Percentiles rank a stretch among this genome's conserved stretches.
Conservation (phyloP, 2,797 vertebrate species). For the Sebastes trivittatus region DNA sequence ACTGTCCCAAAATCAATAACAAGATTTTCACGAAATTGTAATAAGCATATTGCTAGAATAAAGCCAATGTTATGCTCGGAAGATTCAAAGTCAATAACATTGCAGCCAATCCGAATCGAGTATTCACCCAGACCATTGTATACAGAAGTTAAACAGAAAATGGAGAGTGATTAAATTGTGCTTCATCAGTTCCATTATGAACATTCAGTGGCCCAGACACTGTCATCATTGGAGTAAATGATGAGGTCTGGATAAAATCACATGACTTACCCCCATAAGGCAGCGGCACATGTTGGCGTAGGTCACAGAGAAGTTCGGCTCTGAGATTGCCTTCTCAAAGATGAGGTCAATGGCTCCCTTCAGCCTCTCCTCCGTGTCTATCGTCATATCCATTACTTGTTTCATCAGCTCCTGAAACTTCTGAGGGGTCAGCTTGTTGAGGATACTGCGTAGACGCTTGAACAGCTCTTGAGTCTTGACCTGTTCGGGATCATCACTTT, state of each 20-base stretch:
- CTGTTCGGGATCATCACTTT: conserved; percentile 83
- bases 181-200: conserved; percentile 55
- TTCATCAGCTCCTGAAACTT: conserved; percentile 99
- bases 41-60: too few relatives aligned
- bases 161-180: not conserved
- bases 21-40: too few relatives aligned
- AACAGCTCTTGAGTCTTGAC: conserved; percentile 91
- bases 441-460: conserved; percentile 92
- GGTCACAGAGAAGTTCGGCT: conserved; percentile 98
- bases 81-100: too few relatives aligned
- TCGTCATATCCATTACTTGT: conserved; percentile 92
- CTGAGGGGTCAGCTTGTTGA: conserved; percentile 97
- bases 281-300: conserved; percentile 99
- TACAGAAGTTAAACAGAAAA: not conserved
- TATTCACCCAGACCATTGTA: too few relatives aligned
- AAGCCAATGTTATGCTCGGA: too few relatives aligned
- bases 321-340: conserved; percentile 98
- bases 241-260: not conserved
- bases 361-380: conserved; percentile 95
- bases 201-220: conserved; percentile 62
- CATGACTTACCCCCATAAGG: conserved; percentile 93
- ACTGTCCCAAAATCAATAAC: too few relatives aligned
- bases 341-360: conserved; percentile 97
- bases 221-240: conserved; percentile 46
- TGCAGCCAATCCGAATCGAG: too few relatives aligned